A percentile compares a stretch with the other conserved stretches of the same genome.
These are phyloP conservation scores for Ammospiza caudacuta DNA, from an alignment of 2,113 vertebrate genomes.

Conservation along the genomic window DNA sequence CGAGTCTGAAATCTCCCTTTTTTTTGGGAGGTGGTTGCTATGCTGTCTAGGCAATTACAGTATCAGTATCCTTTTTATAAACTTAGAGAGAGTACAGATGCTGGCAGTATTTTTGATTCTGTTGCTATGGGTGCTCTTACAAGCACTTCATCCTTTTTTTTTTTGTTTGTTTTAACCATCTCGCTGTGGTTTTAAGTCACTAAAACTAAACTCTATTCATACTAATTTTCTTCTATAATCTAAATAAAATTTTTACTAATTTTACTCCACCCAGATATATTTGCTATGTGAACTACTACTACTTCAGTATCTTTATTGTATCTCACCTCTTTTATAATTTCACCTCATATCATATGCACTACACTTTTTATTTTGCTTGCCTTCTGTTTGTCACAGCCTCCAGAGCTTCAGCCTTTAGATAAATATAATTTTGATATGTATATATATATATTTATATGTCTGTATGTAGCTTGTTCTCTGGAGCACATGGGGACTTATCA, in stretches of 20 bases:
- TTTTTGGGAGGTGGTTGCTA: not conserved
- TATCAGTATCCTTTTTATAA: not conserved
- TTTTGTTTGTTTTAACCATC: not conserved
- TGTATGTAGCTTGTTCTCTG: not conserved
- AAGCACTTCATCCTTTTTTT: not conserved
- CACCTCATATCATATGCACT: accelerated
- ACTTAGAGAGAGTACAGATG: not conserved
- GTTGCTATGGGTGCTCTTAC: constrained; percentile 19
- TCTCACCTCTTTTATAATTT: not conserved
- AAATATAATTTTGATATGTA: not conserved
- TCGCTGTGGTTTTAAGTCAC: not conserved
- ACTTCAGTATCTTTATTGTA: not conserved
- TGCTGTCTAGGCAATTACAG: constrained; percentile 4
- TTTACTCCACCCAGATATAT: not conserved
- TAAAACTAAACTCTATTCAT: not conserved
- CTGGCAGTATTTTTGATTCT: not conserved
- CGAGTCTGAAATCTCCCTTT: not conserved
- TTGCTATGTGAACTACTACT: not conserved
- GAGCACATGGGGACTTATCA: not conserved
- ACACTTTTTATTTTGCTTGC: not conserved
- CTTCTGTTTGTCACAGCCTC: not conserved
- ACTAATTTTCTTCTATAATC: not conserved
- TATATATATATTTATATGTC: not conserved
- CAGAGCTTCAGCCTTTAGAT: not conserved
- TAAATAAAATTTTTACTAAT: not conserved